Conservation (phyloP, 2,888 invertebrate genomes). For the Mycalesis mineus region DNA sequence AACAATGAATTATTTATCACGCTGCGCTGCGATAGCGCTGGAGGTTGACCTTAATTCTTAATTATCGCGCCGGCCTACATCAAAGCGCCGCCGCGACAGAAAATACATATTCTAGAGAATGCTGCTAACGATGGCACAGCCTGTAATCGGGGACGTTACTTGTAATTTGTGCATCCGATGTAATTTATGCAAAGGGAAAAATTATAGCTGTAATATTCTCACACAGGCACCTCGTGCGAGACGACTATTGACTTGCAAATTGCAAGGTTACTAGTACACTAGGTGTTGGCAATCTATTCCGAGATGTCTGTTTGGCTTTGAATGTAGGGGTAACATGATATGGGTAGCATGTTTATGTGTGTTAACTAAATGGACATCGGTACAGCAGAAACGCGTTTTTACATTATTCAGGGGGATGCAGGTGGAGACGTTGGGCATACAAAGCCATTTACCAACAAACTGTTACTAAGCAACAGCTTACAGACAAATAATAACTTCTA, state of each 20-base stretch:
- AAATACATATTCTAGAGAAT: slow-evolving; percentile 22
- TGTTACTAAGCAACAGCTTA: too few species aligned
- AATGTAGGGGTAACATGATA: too few species aligned
- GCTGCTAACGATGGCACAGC: slow-evolving; percentile 15
- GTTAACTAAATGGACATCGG: too few species aligned
- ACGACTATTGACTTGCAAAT: neutral
- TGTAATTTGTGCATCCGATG: slow-evolving; percentile 3
- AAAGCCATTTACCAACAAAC: too few species aligned
- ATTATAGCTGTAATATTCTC: neutral
- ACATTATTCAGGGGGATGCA: too few species aligned
- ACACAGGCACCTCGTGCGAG: neutral
- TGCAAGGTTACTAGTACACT: too few species aligned
- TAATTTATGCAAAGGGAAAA: neutral
- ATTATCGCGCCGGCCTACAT: slow-evolving; percentile 59
- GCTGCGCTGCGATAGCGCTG: slow-evolving; percentile 4
- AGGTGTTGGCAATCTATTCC: too few species aligned
- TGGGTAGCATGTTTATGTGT: too few species aligned
- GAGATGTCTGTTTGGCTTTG: too few species aligned
- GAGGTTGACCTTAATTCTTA: slow-evolving; percentile 43
- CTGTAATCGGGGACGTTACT: slow-evolving; percentile 2
- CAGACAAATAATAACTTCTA: too few species aligned
- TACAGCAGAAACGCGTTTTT: too few species aligned
- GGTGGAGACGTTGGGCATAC: too few species aligned
- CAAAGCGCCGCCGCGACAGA: slow-evolving; percentile 52
- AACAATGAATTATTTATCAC: slow-evolving; percentile 12